phyloP scores from a whole-genome alignment of 1,140 invertebrate species.

The Eumaeus atala region DNA sequence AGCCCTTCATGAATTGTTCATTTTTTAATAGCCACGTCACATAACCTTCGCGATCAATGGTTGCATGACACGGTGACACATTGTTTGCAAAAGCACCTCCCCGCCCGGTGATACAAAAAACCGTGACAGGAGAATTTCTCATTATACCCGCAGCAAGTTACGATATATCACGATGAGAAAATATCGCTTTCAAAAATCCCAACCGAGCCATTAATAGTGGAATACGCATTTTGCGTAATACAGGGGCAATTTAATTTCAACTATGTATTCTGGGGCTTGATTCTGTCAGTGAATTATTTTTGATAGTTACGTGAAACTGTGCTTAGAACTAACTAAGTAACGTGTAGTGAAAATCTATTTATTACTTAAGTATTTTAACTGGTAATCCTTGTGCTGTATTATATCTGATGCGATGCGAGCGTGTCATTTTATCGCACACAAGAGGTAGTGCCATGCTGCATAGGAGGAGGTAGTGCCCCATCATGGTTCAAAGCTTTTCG shows the following conservation, averaged over 20 bases:
- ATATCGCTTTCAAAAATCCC: conserved; percentile 61
- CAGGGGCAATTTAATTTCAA: conserved; percentile 9
- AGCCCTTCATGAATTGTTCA: too few relatives aligned
- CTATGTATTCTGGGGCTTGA: not conserved
- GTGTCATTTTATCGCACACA: too few relatives aligned
- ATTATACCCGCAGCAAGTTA: conserved; percentile 57
- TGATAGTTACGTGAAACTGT: conserved; percentile 7
- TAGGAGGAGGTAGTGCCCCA: too few relatives aligned
- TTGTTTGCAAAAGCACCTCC: conserved; percentile 46
- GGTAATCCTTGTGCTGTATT: too few relatives aligned
- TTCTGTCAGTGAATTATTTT: conserved; percentile 10
- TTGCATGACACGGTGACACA: conserved; percentile 33
- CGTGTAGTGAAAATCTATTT: too few relatives aligned
- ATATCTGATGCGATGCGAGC: too few relatives aligned
- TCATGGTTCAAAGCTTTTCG: too few relatives aligned
- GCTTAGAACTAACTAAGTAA: too few relatives aligned
- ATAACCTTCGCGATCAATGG: too few relatives aligned
- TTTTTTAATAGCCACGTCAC: too few relatives aligned
- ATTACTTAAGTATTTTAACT: too few relatives aligned
- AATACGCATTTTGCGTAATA: conserved; percentile 12
- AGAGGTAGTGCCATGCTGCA: too few relatives aligned
- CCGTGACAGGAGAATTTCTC: conserved; percentile 67
- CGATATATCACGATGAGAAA: conserved; percentile 62
- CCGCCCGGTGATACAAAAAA: conserved; percentile 49
- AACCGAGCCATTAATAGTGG: conserved; percentile 47